Evolutionary conservation across 2,113 vertebrate species (phyloP).

Genomic region (Crotalus helleri): DNA sequence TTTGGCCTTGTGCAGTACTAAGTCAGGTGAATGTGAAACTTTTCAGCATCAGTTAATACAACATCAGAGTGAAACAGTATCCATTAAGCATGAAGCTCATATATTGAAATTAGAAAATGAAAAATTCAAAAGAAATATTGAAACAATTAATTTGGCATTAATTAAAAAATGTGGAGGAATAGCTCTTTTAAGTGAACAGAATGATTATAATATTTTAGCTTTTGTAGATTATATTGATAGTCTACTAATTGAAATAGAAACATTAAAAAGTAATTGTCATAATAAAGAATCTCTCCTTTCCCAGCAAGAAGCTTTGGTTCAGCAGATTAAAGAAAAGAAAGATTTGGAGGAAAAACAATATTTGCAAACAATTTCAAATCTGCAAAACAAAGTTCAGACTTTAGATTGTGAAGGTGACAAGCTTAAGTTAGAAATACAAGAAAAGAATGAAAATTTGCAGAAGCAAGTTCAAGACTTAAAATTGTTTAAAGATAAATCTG

Average conservation of each 20-base stretch:
- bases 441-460: slow-evolving; percentile 63
- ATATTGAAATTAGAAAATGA: slow-evolving; percentile 69
- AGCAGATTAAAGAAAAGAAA: slow-evolving; percentile 64
- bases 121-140: slow-evolving; percentile 70
- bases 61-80: slow-evolving; percentile 57
- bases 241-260: slow-evolving; percentile 61
- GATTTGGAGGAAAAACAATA: slow-evolving; percentile 63
- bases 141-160: slow-evolving; percentile 50
- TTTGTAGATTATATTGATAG: slow-evolving; percentile 65
- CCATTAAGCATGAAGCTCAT: slow-evolving; percentile 64
- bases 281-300: slow-evolving; percentile 67
- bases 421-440: slow-evolving; percentile 53
- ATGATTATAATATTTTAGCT: slow-evolving; percentile 58
- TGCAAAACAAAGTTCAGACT: slow-evolving; percentile 64
- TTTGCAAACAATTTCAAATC: slow-evolving; percentile 62
- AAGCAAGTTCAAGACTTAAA: slow-evolving; percentile 66
- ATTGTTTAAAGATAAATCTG: slow-evolving; percentile 65
- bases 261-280: slow-evolving; percentile 55
- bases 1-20: slow-evolving; percentile 55
- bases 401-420: slow-evolving; percentile 43
- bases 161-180: slow-evolving; percentile 64
- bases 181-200: slow-evolving; percentile 58
- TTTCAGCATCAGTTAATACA: slow-evolving; percentile 61
- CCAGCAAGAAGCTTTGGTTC: slow-evolving; percentile 68
- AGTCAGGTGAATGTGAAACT: slow-evolving; percentile 57